Percentiles rank a stretch among this genome's conserved stretches.
Evolutionary conservation across 92 coral and sea anemone species (phyloP).

Genomic region (Pocillopora grandis): DNA sequence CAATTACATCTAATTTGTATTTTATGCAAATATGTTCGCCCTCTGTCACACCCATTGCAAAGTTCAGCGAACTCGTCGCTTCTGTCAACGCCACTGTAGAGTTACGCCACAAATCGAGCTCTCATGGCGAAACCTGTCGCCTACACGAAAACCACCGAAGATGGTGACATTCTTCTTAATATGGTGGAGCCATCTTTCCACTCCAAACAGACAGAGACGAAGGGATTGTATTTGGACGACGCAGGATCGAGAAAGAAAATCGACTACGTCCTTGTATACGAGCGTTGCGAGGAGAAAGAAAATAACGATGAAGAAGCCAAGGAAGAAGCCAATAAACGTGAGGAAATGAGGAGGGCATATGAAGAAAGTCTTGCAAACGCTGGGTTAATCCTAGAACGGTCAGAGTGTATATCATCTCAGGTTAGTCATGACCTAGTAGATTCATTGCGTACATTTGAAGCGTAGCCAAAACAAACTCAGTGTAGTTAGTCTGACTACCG

Average conservation of each 20-base stretch:
- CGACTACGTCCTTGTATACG: slow-evolving; percentile 58
- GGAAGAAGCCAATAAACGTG: slow-evolving; percentile 26
- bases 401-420: not conserved
- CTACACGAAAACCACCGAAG: slow-evolving; percentile 15
- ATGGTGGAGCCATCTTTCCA: slow-evolving; percentile 42
- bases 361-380: slow-evolving; percentile 40
- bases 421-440: not conserved
- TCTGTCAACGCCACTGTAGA: not conserved
- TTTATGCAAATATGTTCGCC: slow-evolving; percentile 15
- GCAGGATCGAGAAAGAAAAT: slow-evolving; percentile 13
- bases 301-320: slow-evolving; percentile 38
- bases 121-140: slow-evolving; percentile 41
- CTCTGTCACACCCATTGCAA: slow-evolving; percentile 21
- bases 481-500: too few species aligned
- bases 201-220: not conserved
- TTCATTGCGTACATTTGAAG: not conserved
- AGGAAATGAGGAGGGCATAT: slow-evolving; percentile 39
- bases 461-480: not conserved
- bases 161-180: slow-evolving; percentile 28
- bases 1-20: slow-evolving; percentile 13
- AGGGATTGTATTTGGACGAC: slow-evolving; percentile 10
- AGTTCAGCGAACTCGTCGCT: not conserved
- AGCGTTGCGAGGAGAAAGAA: slow-evolving; percentile 43
- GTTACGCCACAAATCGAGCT: not conserved
- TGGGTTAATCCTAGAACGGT: slow-evolving; percentile 42